Percentiles rank a stretch among this genome's conserved stretches.
These are phyloP conservation scores for Stegostoma tigrinum DNA, from an alignment of 2,113 vertebrate species.

Conservation along the genomic window DNA sequence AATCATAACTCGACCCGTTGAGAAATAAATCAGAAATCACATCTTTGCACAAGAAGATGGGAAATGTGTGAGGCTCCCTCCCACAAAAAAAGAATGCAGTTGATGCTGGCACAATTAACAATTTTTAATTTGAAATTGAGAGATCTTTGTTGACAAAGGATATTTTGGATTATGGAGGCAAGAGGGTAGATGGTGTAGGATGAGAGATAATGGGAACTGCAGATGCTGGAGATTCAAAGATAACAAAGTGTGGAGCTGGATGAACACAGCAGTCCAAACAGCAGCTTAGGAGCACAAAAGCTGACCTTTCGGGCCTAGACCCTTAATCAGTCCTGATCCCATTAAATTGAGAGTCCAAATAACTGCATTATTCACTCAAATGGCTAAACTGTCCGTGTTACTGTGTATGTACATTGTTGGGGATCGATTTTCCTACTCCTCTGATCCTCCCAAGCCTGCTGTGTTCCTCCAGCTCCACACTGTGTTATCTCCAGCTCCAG, in stretches of 20 bases:
- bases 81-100: neutral
- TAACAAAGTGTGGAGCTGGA: too few species aligned
- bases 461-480: too few species aligned
- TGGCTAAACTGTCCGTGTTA: neutral
- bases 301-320: too few species aligned
- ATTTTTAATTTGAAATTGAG: neutral
- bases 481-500: too few species aligned
- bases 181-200: neutral
- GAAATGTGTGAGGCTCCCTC: neutral
- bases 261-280: too few species aligned
- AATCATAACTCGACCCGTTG: neutral
- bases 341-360: neutral
- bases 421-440: too few species aligned
- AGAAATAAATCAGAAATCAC: neutral
- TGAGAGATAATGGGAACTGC: too few species aligned
- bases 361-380: slow-evolving; percentile 1
- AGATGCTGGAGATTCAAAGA: too few species aligned
- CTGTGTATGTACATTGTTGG: neutral
- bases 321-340: too few species aligned
- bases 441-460: too few species aligned
- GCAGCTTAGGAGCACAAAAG: too few species aligned
- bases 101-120: neutral
- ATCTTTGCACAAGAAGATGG: neutral
- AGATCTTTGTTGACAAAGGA: neutral
- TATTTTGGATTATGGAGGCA: neutral